Evolutionary conservation across 2,888 invertebrate species (phyloP).

Genomic region (Prenolepis imparis): DNA sequence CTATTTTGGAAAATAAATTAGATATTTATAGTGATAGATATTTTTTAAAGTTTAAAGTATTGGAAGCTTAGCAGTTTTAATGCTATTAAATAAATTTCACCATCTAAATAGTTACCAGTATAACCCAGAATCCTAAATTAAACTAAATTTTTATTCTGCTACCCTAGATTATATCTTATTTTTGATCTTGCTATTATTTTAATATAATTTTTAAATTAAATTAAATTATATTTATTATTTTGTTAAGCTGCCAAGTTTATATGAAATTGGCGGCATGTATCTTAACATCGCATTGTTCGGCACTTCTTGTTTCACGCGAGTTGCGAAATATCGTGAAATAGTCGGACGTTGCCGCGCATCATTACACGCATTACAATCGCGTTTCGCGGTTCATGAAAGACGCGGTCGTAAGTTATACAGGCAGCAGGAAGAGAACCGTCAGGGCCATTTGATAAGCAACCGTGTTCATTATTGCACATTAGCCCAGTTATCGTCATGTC

Average conservation of each 20-base stretch:
- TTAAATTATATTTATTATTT: not conserved
- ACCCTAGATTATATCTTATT: not conserved
- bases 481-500: slow-evolving; percentile 77
- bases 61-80: slow-evolving; percentile 1
- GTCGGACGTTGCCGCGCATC: slow-evolving; percentile 52
- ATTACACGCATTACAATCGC: slow-evolving; percentile 66
- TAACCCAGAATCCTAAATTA: not conserved
- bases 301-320: not conserved
- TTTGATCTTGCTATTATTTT: slow-evolving; percentile 10
- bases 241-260: not conserved
- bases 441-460: slow-evolving; percentile 79
- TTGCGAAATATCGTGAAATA: slow-evolving; percentile 58
- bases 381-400: slow-evolving; percentile 75
- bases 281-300: not conserved
- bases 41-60: not conserved
- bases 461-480: slow-evolving; percentile 78
- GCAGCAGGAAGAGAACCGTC: slow-evolving; percentile 78
- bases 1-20: slow-evolving; percentile 11
- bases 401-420: slow-evolving; percentile 65
- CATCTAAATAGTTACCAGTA: not conserved
- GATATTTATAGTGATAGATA: slow-evolving; percentile 7
- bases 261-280: not conserved
- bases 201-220: not conserved
- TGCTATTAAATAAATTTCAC: slow-evolving; percentile 10
- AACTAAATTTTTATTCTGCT: not conserved